A percentile compares a stretch with the other conserved stretches of the same genome.
Evolutionary conservation across 35 echinoderm and acorn worm species (phyloP).

Genomic region (Nesometra sesokonis): DNA sequence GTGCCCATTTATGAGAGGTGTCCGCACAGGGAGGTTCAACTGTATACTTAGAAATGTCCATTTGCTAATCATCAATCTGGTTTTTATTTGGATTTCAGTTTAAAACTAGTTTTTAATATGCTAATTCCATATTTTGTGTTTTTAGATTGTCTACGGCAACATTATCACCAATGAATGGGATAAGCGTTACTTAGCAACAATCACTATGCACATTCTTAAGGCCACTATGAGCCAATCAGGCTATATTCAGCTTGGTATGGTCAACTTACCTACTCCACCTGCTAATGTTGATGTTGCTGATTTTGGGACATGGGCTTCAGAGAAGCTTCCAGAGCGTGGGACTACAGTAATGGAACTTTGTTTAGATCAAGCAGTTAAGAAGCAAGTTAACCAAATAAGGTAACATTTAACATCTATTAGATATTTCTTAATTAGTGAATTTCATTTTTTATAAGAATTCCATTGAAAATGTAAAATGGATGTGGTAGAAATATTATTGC

Average conservation of each 20-base stretch:
- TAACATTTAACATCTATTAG: no score
- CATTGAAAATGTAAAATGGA: no score
- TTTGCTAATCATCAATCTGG: no score
- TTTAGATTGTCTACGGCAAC: slow-evolving; percentile 74
- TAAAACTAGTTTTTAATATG: background rate
- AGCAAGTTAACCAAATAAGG: slow-evolving; percentile 59
- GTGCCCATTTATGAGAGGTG: no score
- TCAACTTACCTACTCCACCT: slow-evolving; percentile 65
- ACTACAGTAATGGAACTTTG: slow-evolving; percentile 33
- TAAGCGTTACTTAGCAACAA: slow-evolving; percentile 36
- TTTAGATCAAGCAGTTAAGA: slow-evolving; percentile 42
- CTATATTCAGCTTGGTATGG: slow-evolving; percentile 37
- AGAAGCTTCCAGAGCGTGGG: slow-evolving; percentile 45
- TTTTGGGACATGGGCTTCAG: slow-evolving; percentile 57
- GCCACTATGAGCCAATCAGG: slow-evolving; percentile 52
- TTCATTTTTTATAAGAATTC: no score
- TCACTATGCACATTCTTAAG: slow-evolving; percentile 43
- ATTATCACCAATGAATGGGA: slow-evolving; percentile 68
- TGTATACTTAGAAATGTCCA: no score
- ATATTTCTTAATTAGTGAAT: no score
- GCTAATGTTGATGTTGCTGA: slow-evolving; percentile 77
- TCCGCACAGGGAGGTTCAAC: no score
- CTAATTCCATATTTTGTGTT: no score
- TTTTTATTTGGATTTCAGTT: no score
- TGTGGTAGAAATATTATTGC: no score